Conservation (phyloP, 37 sponge, comb jelly and placozoan species). For the Chondrilla cf. caribensis region DNA sequence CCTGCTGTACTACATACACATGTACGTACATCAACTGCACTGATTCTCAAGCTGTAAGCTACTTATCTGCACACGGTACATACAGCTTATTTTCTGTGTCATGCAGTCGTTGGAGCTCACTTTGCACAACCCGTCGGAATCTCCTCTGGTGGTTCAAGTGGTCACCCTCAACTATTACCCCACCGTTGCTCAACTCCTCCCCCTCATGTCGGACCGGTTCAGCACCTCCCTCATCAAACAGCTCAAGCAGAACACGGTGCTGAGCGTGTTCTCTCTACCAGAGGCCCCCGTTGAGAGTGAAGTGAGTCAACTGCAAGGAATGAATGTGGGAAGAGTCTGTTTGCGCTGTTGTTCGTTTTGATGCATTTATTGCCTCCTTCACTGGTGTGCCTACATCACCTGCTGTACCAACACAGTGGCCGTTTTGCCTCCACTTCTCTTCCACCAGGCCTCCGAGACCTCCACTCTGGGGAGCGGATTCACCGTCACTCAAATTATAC, state of each 20-base stretch:
- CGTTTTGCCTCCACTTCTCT: too few relatives aligned
- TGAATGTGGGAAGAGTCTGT: too few relatives aligned
- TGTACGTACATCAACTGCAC: too few relatives aligned
- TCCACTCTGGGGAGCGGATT: not conserved
- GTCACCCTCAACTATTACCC: slow-evolving; percentile 15
- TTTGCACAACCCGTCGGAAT: not conserved
- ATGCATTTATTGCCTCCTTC: too few relatives aligned
- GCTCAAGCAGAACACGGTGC: not conserved
- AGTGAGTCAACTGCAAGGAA: not conserved
- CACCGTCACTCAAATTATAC: not conserved
- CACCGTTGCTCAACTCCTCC: not conserved
- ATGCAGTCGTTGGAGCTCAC: too few relatives aligned
- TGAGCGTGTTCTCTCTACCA: slow-evolving; percentile 3
- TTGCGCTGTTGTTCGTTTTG: too few relatives aligned
- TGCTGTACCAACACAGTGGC: too few relatives aligned
- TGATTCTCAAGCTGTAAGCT: too few relatives aligned
- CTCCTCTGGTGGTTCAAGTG: slow-evolving; percentile 8
- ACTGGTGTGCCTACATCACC: too few relatives aligned
- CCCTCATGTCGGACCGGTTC: not conserved
- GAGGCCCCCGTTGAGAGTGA: slow-evolving; percentile 15
- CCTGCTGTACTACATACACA: too few relatives aligned
- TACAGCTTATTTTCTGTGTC: too few relatives aligned
- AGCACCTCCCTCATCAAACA: not conserved
- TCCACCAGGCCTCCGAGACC: not conserved
- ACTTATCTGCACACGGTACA: too few relatives aligned